Evolutionary conservation across 2,888 invertebrate genomes (phyloP).

Genomic region (Andrena minutula): DNA sequence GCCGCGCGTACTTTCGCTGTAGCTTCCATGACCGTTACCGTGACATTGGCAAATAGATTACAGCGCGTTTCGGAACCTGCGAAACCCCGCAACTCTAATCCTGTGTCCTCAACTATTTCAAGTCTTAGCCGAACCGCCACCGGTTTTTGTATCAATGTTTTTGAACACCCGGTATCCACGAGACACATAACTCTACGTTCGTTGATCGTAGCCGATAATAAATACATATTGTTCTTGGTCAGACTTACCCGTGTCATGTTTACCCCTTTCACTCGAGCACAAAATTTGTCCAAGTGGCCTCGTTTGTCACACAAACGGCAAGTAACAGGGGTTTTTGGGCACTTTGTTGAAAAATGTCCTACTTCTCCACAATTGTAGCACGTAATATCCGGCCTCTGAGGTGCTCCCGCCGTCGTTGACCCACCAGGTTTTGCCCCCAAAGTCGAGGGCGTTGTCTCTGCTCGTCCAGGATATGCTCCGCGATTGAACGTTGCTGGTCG

Average conservation of each 20-base stretch:
- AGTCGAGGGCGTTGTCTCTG: not conserved
- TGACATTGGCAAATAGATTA: not conserved
- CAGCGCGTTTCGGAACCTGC: not conserved
- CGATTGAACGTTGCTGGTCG: not conserved
- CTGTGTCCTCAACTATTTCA: not conserved
- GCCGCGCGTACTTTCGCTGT: not conserved
- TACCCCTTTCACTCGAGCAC: fast-evolving
- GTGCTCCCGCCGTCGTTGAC: not conserved
- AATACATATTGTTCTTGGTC: not conserved
- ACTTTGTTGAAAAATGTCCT: not conserved
- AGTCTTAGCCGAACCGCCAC: not conserved
- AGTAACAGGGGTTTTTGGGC: not conserved
- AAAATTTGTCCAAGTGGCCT: not conserved
- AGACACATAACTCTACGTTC: not conserved
- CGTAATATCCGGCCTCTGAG: not conserved
- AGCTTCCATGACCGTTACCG: conserved; percentile 7
- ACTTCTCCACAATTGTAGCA: not conserved
- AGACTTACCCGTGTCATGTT: not conserved
- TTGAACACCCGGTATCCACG: conserved; percentile 1
- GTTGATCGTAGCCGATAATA: not conserved
- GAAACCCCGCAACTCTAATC: not conserved
- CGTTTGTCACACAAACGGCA: not conserved
- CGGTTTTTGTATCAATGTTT: too few species aligned
- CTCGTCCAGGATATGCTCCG: fast-evolving
- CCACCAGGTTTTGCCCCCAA: not conserved